Percentiles rank a stretch among this genome's conserved stretches.
Evolutionary conservation across 2,113 vertebrate species (phyloP).

Genomic region (Pluvianellus socialis): DNA sequence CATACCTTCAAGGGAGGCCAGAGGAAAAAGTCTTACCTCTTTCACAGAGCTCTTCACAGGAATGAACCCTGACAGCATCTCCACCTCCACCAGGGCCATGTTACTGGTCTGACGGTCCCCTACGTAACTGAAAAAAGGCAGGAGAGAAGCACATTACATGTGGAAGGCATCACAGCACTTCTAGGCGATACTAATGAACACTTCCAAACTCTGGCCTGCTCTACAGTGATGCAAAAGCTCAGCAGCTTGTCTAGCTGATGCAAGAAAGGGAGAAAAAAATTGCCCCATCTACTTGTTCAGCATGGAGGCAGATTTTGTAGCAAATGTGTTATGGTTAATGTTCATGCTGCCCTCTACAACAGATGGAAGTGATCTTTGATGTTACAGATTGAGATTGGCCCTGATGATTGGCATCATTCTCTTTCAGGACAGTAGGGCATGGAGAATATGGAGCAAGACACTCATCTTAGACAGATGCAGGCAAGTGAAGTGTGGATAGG

Average conservation of each 20-base stretch:
- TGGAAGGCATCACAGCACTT: background rate
- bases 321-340: background rate
- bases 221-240: background rate
- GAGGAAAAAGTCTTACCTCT: background rate
- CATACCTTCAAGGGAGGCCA: background rate
- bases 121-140: background rate
- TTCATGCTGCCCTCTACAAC: background rate
- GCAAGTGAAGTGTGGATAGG: background rate
- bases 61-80: slow-evolving; percentile 47
- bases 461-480: background rate
- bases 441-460: background rate
- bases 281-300: background rate
- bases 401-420: background rate
- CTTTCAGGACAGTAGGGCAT: background rate
- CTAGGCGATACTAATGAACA: background rate
- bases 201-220: background rate
- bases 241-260: background rate
- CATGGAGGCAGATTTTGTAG: background rate
- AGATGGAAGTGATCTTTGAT: background rate
- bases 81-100: slow-evolving; percentile 39
- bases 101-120: slow-evolving; percentile 23
- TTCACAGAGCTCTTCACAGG: slow-evolving; percentile 8
- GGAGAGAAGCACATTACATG: background rate
- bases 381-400: background rate
- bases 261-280: background rate